phyloP scores from a whole-genome alignment of 2,888 invertebrate species.

The Melanchra persicariae region DNA sequence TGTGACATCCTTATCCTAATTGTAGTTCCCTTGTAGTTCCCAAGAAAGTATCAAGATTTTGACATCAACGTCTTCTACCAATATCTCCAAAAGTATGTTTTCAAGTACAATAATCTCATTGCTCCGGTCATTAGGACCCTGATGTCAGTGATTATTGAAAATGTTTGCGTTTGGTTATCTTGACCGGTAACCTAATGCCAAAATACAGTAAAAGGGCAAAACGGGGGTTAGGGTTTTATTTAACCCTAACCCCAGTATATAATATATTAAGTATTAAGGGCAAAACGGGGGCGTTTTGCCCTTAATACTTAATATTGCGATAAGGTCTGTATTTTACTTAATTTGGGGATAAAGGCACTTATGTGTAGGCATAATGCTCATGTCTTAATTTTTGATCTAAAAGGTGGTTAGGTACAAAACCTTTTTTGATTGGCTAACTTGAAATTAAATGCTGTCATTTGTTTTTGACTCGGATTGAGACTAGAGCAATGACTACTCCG shows the following conservation, averaged over 20 bases:
- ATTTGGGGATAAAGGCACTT: conserved; percentile 26
- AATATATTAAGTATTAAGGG: no score
- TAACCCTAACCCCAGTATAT: no score
- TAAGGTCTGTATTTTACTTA: conserved; percentile 30
- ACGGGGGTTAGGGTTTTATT: conserved; percentile 44
- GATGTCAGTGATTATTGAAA: conserved; percentile 62
- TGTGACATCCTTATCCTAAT: no score
- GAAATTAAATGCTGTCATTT: conserved; percentile 4
- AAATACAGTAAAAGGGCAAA: conserved; percentile 46
- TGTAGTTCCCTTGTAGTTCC: no score
- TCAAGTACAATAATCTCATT: conserved; percentile 55
- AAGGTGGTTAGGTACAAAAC: background rate
- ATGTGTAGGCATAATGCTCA: background rate
- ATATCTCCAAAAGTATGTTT: conserved; percentile 53
- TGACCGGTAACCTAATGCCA: conserved; percentile 52
- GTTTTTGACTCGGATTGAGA: background rate
- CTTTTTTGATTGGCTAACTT: background rate
- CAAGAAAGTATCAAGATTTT: background rate
- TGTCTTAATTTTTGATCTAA: conserved; percentile 30
- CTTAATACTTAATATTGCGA: conserved; percentile 26
- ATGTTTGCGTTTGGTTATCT: conserved; percentile 60
- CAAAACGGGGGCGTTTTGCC: no score
- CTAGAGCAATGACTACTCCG: no score
- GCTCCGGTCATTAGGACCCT: conserved; percentile 50
- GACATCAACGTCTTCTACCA: conserved; percentile 13